phyloP scores from a whole-genome alignment of 1,140 invertebrate species.

The Lordiphosa stackelbergi region DNA sequence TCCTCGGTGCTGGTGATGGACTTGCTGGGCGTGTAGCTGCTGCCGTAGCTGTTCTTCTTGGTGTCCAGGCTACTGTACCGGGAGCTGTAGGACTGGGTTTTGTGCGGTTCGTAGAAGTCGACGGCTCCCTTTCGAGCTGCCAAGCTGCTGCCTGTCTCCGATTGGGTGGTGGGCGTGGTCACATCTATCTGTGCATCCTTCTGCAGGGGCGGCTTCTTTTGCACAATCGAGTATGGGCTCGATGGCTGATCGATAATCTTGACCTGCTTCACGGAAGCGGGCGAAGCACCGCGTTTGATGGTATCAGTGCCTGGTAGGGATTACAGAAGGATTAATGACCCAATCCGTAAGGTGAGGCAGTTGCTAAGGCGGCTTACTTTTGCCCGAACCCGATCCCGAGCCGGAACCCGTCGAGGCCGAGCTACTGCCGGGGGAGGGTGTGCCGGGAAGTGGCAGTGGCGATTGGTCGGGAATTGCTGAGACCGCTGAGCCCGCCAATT shows the following conservation, averaged over 20 bases:
- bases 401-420: slow-evolving; percentile 76
- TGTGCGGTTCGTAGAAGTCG: slow-evolving; percentile 72
- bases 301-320: slow-evolving; percentile 72
- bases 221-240: slow-evolving; percentile 68
- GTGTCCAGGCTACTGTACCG: slow-evolving; percentile 46
- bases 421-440: slow-evolving; percentile 78
- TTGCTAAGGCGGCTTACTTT: slow-evolving; percentile 47
- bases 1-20: slow-evolving; percentile 45
- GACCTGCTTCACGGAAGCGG: slow-evolving; percentile 69
- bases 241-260: slow-evolving; percentile 62
- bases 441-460: slow-evolving; percentile 77
- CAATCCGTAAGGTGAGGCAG: neutral
- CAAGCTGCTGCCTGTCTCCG: slow-evolving; percentile 25
- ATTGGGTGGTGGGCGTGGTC: slow-evolving; percentile 45
- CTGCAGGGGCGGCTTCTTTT: slow-evolving; percentile 60
- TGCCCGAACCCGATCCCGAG: slow-evolving; percentile 75
- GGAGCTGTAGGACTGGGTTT: slow-evolving; percentile 49
- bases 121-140: slow-evolving; percentile 47
- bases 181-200: slow-evolving; percentile 55
- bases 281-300: slow-evolving; percentile 76
- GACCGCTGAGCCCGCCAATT: slow-evolving; percentile 77
- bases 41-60: slow-evolving; percentile 49
- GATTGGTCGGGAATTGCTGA: slow-evolving; percentile 77
- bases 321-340: neutral
- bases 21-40: slow-evolving; percentile 44